Evolutionary conservation across 2,888 invertebrate species (phyloP).

Genomic region (Autographa pulchrina): DNA sequence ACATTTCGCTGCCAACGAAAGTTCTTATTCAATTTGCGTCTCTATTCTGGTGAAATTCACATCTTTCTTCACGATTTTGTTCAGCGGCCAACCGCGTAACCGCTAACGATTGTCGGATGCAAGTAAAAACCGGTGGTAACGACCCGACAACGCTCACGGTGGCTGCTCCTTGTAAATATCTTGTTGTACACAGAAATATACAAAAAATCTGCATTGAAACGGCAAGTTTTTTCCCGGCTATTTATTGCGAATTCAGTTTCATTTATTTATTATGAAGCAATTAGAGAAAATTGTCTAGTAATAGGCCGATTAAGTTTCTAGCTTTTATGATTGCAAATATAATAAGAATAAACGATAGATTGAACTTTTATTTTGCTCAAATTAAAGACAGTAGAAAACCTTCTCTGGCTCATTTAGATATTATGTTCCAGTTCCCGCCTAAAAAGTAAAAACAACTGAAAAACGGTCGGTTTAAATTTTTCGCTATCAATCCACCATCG

Average conservation of each 20-base stretch:
- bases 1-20: conserved; percentile 74
- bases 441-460: no score
- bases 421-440: no score
- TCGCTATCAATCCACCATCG: neutral
- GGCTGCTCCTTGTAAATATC: conserved; percentile 50
- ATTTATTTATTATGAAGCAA: conserved; percentile 16
- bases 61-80: conserved; percentile 66
- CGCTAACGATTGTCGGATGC: conserved; percentile 68
- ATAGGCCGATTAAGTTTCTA: conserved; percentile 5
- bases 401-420: neutral
- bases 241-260: conserved; percentile 28
- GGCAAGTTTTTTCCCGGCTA: conserved; percentile 8
- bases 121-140: conserved; percentile 64
- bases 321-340: conserved; percentile 1
- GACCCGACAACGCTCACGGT: conserved; percentile 59
- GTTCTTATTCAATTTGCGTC: conserved; percentile 79
- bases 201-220: conserved; percentile 34
- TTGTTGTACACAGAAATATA: conserved; percentile 27
- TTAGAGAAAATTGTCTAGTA: conserved; percentile 2
- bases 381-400: neutral
- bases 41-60: conserved; percentile 70
- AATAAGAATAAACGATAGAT: neutral
- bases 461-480: neutral
- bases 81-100: conserved; percentile 69
- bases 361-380: neutral